Percentiles rank a stretch among this genome's conserved stretches.
These are phyloP conservation scores for Epizoanthus ramosus DNA, from an alignment of 92 coral and sea anemone species.

Conservation along the genomic window DNA sequence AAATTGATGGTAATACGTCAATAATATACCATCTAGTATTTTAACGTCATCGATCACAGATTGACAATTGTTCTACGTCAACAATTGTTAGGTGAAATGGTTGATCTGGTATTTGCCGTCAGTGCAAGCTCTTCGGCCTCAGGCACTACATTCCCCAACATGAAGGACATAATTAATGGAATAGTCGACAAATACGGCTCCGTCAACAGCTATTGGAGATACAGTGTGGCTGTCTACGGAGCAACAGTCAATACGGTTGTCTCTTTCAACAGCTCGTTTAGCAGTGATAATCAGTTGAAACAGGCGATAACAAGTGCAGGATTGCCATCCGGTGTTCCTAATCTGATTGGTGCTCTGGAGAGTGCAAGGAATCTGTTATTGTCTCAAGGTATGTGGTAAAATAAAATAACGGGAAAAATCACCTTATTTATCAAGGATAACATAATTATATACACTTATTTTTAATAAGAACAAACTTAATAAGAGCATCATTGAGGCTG, in stretches of 20 bases:
- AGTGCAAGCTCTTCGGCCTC: not conserved
- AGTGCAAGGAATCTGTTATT: not conserved
- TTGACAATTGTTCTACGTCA: too few relatives aligned
- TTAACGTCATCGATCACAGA: too few relatives aligned
- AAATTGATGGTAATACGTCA: too few relatives aligned
- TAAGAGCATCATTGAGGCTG: too few relatives aligned
- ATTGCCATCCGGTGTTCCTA: not conserved
- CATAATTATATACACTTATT: too few relatives aligned
- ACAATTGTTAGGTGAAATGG: not conserved
- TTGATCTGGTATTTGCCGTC: conserved; percentile 23
- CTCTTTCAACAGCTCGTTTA: conserved; percentile 12
- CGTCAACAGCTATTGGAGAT: conserved; percentile 20
- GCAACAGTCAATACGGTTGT: conserved; percentile 6
- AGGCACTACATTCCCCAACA: not conserved
- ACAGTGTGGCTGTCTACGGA: conserved; percentile 13
- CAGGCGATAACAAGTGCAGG: not conserved
- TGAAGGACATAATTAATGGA: not conserved
- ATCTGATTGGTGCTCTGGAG: not conserved
- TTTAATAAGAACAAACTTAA: too few relatives aligned
- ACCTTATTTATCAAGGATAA: too few relatives aligned
- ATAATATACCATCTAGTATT: too few relatives aligned
- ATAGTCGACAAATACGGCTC: conserved; percentile 3
- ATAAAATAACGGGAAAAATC: too few relatives aligned
- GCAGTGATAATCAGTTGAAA: conserved; percentile 1
- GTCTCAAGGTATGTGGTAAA: not conserved